Evolutionary conservation across 2,888 invertebrate genomes (phyloP).

Genomic region (Yponomeuta malinellus): DNA sequence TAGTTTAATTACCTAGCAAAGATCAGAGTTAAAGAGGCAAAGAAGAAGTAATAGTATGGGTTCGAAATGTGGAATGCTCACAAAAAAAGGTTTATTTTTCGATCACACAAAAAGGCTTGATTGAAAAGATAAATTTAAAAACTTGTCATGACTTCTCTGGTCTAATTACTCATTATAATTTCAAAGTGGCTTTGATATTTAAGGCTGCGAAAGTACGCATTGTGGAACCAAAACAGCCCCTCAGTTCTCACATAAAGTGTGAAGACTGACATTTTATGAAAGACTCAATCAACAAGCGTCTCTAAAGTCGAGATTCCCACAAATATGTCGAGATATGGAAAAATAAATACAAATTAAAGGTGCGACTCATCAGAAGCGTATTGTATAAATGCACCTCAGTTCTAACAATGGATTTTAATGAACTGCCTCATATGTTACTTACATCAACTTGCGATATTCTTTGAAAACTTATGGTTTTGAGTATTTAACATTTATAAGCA

Average conservation of each 20-base stretch:
- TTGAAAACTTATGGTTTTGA: neutral
- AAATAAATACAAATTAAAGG: conserved; percentile 13
- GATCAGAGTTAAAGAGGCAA: conserved; percentile 21
- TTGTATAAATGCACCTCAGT: conserved; percentile 28
- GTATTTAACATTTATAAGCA: neutral
- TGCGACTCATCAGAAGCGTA: conserved; percentile 33
- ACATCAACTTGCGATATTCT: neutral
- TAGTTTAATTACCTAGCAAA: no score
- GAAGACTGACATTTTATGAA: neutral
- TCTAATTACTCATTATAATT: no score
- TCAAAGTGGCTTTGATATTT: no score
- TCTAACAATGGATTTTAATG: conserved; percentile 42
- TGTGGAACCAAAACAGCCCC: neutral
- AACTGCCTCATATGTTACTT: conserved; percentile 23
- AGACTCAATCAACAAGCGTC: neutral
- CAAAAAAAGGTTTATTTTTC: no score
- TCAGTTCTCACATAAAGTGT: neutral
- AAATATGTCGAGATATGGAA: neutral
- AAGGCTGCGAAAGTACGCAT: neutral
- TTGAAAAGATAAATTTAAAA: no score
- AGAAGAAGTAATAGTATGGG: conserved; percentile 8
- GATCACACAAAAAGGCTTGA: no score
- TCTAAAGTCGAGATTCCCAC: neutral
- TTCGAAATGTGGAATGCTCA: conserved; percentile 15
- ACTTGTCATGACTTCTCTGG: no score